Evolutionary conservation across 2,113 vertebrate species (phyloP), one percentile per base, ranked within the genome.

Genomic region (Hippocampus comes): DNA sequence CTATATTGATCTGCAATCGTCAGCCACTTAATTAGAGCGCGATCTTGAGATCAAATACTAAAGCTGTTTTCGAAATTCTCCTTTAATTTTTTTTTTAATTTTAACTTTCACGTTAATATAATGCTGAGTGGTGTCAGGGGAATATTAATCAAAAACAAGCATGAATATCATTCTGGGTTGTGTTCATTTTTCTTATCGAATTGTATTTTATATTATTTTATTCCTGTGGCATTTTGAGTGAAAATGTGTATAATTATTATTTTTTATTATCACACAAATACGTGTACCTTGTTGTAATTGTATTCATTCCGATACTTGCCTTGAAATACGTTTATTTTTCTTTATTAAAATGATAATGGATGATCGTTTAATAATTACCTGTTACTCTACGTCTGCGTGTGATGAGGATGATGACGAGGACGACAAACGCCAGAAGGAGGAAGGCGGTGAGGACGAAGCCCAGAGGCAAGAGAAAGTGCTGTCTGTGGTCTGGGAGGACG

Each of bases 391-490:
- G 91, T 72, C 82, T 84, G 46, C 94, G 93, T 2, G 93, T 92
- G 81, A 95, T 38, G 12, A 98, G 91, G 46, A 94, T 70, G 21
- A 94, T 92, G 0, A 94, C 78, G 87, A 96, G 90, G 72, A 96
- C 90, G 56, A 96, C 82, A 27, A 97, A 86, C 0, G 94, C 77
- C 86, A 97, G 92, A 38, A 99, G 94, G 70, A 98, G 88, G 53
- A 96, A 88, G 0, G 92, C 93, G 1, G 94, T 95, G 92, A 99
- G 90, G 87, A 97, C 79, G 59, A 95, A 99, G 73, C 95, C 95
- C 84, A 99, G 88, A 71, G 96, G 95, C 91, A 97, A 93, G 84
- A 97, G 93, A 75, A 97, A 95, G 80, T 96, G 93, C 65, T 93
- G 75, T 3, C 90, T 91, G 82, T 93, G 84, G 78, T 97, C 96